Percentiles rank a stretch among this genome's conserved stretches.
phyloP scores from a whole-genome alignment of 2,888 invertebrate species.

The Spodoptera exigua region DNA sequence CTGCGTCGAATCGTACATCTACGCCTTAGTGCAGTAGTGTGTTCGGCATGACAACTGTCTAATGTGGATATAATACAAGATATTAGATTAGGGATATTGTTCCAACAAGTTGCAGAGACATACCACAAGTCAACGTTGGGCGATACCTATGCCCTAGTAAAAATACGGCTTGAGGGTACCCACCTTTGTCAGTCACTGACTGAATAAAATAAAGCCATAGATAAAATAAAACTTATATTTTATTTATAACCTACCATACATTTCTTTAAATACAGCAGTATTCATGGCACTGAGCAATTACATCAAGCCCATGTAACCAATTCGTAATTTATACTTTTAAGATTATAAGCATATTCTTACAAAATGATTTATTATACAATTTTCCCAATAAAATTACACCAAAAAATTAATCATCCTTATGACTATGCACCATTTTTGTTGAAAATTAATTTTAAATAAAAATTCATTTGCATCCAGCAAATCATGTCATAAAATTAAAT shows the following conservation, averaged over 20 bases:
- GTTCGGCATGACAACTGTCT: too few relatives aligned
- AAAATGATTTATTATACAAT: constrained; percentile 48
- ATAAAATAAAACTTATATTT: constrained; percentile 29
- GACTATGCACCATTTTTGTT: constrained; percentile 41
- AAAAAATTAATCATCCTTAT: constrained; percentile 29
- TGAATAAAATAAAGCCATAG: constrained; percentile 4
- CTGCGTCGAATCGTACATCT: too few relatives aligned
- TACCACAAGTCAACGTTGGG: too few relatives aligned
- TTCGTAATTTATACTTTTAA: constrained; percentile 48
- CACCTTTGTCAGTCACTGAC: too few relatives aligned
- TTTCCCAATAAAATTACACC: constrained; percentile 26
- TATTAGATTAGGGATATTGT: too few relatives aligned
- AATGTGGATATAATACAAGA: too few relatives aligned
- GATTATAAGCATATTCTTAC: constrained; percentile 31
- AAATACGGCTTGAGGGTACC: too few relatives aligned
- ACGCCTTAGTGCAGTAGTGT: too few relatives aligned
- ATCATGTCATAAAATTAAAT: constrained; percentile 23
- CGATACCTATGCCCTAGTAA: too few relatives aligned
- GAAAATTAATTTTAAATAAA: constrained; percentile 29
- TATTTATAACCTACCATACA: constrained; percentile 45
- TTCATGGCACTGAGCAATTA: constrained; percentile 54
- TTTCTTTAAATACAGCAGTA: constrained; percentile 41
- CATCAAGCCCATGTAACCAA: constrained; percentile 39
- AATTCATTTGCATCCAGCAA: constrained; percentile 43
- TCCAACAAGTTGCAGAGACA: too few relatives aligned